Evolutionary conservation across 2,888 invertebrate species (phyloP), one percentile per base, ranked within the genome.

Genomic region (Bellardia pandia): DNA sequence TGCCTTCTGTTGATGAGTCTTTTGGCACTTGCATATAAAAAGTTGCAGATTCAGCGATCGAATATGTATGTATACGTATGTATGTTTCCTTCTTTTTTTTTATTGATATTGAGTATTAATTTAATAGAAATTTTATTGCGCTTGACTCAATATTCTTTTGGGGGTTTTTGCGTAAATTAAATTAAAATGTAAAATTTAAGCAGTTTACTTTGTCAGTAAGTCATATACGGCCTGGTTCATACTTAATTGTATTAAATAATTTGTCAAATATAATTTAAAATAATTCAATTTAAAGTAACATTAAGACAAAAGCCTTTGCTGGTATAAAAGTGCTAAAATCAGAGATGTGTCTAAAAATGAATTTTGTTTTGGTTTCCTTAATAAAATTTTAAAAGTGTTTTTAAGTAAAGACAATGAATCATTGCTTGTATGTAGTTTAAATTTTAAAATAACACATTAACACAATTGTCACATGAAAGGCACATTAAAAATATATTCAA

Each of bases 171-270:
- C 37, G 33, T n/a, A 69, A 82, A 69, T 45, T 56, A 68, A 82
- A 74, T 58, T 48, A 51, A 79, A 42, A 62, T 72, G 30, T 64
- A 56, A 51, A 9, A 37, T 37, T 51, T 13, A 53, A 53, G 30
- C 66, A 40, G 53, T 76, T 66, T 14, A 53, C n/a, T 76, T 76
- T 14, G n/a, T 64, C 5, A 40, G 51, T 7, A 37, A 62, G 13
- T 74, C n/a, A 74, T 45, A 11, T 9, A 56, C 5, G 45, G 40
- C 40, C 42, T 42, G 56, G 16, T 42, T 33, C 33, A 14, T 37
- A 13, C 13, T 56, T 79, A 60, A 82, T 82, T 75, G 37, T 30
- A 60, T 82, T 75, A 81, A 69, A 40, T n/a, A 82, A 75, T 68
- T 82, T 82, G 75, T 68, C 37, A 68, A 40, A 72, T 56, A n/a